Conservation (phyloP, 2,888 invertebrate species). For the Zaprionus lineosus region DNA sequence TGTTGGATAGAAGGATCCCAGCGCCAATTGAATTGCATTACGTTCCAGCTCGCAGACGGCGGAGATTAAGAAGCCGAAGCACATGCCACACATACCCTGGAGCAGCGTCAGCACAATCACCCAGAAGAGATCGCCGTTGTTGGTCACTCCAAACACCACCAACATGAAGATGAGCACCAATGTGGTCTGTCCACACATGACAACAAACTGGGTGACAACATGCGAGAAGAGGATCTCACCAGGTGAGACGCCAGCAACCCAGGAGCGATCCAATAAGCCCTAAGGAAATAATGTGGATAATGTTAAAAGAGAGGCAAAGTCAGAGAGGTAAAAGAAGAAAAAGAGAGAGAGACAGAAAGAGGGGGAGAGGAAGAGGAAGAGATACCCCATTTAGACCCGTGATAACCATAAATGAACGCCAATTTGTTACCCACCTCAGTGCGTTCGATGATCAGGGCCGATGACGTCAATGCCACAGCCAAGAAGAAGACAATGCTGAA, state of each 20-base stretch:
- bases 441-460: constrained; percentile 94
- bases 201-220: constrained; percentile 96
- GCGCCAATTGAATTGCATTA: constrained; percentile 95
- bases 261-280: constrained; percentile 94
- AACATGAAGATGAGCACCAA: constrained; percentile 96
- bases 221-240: constrained; percentile 96
- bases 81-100: constrained; percentile 97
- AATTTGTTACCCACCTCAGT: constrained; percentile 86
- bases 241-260: constrained; percentile 96
- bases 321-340: no score
- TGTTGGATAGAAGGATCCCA: constrained; percentile 97
- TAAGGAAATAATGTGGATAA: constrained; percentile 45
- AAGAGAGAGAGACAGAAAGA: neutral
- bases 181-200: constrained; percentile 96
- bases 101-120: constrained; percentile 93
- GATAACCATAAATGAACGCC: neutral
- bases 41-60: constrained; percentile 95
- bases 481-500: constrained; percentile 96
- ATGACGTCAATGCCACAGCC: constrained; percentile 96
- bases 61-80: constrained; percentile 97
- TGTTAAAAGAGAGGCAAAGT: neutral
- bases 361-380: no score
- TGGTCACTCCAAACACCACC: constrained; percentile 93
- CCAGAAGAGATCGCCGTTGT: constrained; percentile 92
- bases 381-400: neutral